Evolutionary conservation across 2,797 vertebrate species (phyloP), one percentile per base, ranked within the genome.

Genomic region (Catamblyrhynchus diadema): DNA sequence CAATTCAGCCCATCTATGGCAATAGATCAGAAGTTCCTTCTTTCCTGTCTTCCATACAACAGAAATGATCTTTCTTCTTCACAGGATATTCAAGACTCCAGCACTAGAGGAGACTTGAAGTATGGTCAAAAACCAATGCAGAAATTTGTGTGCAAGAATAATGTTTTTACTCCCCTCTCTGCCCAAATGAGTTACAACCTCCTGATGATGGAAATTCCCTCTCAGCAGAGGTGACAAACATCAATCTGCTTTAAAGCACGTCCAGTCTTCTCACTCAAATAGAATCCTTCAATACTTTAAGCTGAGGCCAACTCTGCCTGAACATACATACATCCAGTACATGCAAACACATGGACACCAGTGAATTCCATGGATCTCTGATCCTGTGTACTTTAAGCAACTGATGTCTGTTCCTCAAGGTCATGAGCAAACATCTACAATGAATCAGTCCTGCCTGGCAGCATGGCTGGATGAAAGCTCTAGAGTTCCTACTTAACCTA

Each of bases 1-100:
- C 27, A 73, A 56, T 30, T 61, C 0, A 0, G 18, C 27, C 42
- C 23, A 48, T 14, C 19, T 37, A 14, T 6, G 12, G 24, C 39
- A 84, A 79, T 3, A 6, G 27, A 64, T 62, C 5, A 57, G 59
- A 88, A 83, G 35, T 33, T 79, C n/a, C 3, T 61, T 77, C 57
- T 57, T 56, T 85, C 25, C 27, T 45, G 28, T 61, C 25, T 65
- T 73, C 12, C 3, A 1, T 17, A 30, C 0, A 1, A 93, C 2
- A 57, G 12, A 91, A 72, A 50, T 20, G 0, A 50, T 39, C 14
- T 21, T 54, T 56, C 25, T 25, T 60, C 33, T 69, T 65, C 14
- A n/a, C 12, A 70, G 20, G 16, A 69, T 54, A 75, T 16, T 57
- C 30, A 64, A 78, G 66, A 80, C 6, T 51, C 18, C 50, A 54